These are phyloP conservation scores for Pyrrhosoma nymphula DNA, from an alignment of 2,888 invertebrate genomes.

Conservation along the genomic window DNA sequence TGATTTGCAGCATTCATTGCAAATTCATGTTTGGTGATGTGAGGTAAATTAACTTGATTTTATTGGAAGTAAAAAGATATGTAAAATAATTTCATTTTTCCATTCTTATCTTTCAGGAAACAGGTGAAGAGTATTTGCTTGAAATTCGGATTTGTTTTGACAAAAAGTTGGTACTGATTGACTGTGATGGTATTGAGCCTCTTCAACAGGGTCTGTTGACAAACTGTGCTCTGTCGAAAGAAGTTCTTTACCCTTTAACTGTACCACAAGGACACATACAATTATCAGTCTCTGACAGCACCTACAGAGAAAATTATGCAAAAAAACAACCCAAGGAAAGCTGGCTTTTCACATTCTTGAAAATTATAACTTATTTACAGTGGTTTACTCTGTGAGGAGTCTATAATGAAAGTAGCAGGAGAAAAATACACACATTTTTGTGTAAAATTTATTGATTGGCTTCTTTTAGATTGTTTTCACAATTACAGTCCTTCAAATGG, in stretches of 20 bases:
- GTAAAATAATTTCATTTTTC: neutral
- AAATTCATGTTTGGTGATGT: too few species aligned
- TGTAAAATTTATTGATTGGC: neutral
- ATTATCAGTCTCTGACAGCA: neutral
- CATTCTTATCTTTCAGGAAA: constrained; percentile 71
- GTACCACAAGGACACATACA: constrained; percentile 53
- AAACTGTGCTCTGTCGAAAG: constrained; percentile 71
- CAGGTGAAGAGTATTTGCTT: constrained; percentile 81
- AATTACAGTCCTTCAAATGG: neutral
- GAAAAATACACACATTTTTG: neutral
- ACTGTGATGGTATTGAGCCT: constrained; percentile 82
- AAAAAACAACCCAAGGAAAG: neutral
- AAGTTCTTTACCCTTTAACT: constrained; percentile 69
- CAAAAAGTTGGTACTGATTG: constrained; percentile 82
- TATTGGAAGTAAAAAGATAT: too few species aligned
- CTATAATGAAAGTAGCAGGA: too few species aligned
- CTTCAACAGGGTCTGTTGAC: constrained; percentile 72
- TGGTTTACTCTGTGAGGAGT: constrained; percentile 82
- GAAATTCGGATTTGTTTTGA: constrained; percentile 89
- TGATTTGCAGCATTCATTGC: too few species aligned
- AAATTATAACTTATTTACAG: constrained; percentile 81
- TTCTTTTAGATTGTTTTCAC: neutral
- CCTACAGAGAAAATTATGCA: neutral
- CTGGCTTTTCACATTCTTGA: constrained; percentile 80
- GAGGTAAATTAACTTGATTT: too few species aligned